A percentile compares a stretch with the other conserved stretches of the same genome.
These are phyloP conservation scores for Abrostola tripartita DNA, from an alignment of 2,888 invertebrate species.

Conservation along the genomic window DNA sequence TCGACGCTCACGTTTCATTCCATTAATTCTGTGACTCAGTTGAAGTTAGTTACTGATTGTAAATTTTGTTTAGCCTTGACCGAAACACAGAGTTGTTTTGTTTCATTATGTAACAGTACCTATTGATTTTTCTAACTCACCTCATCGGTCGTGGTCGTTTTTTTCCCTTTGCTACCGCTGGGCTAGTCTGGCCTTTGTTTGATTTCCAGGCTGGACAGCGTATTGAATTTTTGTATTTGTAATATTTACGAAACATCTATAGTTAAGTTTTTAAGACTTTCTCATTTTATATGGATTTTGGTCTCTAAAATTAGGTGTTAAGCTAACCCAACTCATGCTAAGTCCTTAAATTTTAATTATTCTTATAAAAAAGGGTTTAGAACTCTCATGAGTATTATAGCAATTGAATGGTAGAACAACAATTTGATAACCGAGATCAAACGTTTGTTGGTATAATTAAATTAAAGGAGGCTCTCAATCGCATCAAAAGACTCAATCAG, in stretches of 20 bases:
- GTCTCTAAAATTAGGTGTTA: too few species aligned
- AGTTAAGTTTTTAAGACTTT: too few species aligned
- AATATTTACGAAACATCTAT: too few species aligned
- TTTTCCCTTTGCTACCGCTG: background rate
- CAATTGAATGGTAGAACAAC: background rate
- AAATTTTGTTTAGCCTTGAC: slow-evolving; percentile 16
- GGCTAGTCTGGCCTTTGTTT: background rate
- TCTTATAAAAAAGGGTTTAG: background rate
- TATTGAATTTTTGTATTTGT: too few species aligned
- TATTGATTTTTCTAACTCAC: background rate
- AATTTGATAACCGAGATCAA: slow-evolving; percentile 22
- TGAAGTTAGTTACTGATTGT: slow-evolving; percentile 8
- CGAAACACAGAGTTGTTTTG: slow-evolving; percentile 5
- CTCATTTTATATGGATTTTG: too few species aligned
- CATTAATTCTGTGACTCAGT: slow-evolving; percentile 17
- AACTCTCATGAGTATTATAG: background rate
- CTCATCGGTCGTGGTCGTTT: background rate
- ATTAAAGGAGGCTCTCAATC: slow-evolving; percentile 54
- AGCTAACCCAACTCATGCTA: too few species aligned
- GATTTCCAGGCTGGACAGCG: too few species aligned
- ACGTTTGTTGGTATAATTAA: slow-evolving; percentile 51
- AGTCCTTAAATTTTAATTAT: background rate
- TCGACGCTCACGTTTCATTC: background rate
- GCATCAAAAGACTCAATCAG: slow-evolving; percentile 60
- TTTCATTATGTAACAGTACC: background rate